Base-by-base conservation (phyloP, 2,113 vertebrate species). In the Zingel zingel region DNA sequence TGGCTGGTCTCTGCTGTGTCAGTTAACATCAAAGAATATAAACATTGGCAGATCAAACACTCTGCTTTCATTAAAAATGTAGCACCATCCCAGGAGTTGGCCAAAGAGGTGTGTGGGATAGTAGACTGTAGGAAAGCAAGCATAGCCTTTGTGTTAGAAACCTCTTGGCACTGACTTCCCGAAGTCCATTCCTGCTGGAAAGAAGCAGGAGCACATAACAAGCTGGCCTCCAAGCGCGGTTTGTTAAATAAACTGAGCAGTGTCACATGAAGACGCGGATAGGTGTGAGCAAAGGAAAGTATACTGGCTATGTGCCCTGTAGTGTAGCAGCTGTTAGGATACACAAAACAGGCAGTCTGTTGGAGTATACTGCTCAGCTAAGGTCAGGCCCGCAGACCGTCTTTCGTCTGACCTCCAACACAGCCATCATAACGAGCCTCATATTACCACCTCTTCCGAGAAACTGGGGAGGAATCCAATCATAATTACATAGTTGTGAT, bases 401-500 rank as follows among this genome's bases (percentile, higher is more conserved):
- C 92, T 94, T 93, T 93, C 89, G 85, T 88, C 82, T 89, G 92
- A 94, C 92, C 93, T 94, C 90, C 64, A 90, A 69, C 83, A 57
- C 67, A 14, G 76, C 74, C 75, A 62, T 88, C 86, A 74, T 85
- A 92, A 88, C 79, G 63, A 89, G 91, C 91, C 82, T 94, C 93
- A 77, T 88, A 87, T 94, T 95, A 94, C 92, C 88, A 67, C 86
- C 79, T 88, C 90, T 93, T 88, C 88, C 91, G 92, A 92, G 93
- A 94, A 94, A 90, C 84, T 65, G 77, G 79, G 85, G 81, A 87
- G 76, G 89, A 94, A 95, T 93, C 90, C 92, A 92, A 93, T 93
- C 92, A 91, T 94, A 94, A 94, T 91, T 94, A 87, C 83, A 89
- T 93, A 92, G 90, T 86, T 88, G 86, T 92, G 87, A 90, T 87